Conservation (phyloP, 2,113 vertebrate species). For the Garra rufa region DNA sequence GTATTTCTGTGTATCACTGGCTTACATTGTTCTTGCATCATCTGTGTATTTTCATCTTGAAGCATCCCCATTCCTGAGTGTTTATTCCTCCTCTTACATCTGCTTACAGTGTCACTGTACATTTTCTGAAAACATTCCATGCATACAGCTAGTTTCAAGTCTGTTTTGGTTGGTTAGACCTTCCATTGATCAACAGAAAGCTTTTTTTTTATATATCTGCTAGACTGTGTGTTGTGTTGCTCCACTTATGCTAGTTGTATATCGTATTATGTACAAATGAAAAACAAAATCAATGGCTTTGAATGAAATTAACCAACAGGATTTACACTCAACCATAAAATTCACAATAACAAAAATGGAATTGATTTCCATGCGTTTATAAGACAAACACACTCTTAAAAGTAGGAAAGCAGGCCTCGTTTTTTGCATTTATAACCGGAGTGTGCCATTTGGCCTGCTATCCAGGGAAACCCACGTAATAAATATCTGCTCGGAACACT, state of each 20-base stretch:
- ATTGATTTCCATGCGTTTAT: constrained; percentile 4
- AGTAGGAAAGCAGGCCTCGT: not conserved
- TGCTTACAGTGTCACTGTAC: constrained; percentile 7
- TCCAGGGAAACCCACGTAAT: not conserved
- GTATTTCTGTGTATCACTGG: not conserved
- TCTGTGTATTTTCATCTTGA: constrained; percentile 21
- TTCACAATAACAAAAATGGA: constrained; percentile 13
- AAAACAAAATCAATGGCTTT: not conserved
- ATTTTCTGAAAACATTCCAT: constrained; percentile 6
- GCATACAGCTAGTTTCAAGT: not conserved
- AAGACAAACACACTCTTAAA: not conserved
- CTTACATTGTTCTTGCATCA: constrained; percentile 45
- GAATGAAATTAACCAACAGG: not conserved
- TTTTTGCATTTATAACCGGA: not conserved
- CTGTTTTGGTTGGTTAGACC: constrained; percentile 7
- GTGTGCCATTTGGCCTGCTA: constrained; percentile 7
- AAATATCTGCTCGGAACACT: constrained; percentile 5
- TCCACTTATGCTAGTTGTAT: not conserved
- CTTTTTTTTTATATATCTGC: not conserved
- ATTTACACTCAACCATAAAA: constrained; percentile 19
- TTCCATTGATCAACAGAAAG: constrained; percentile 7
- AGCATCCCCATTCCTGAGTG: not conserved
- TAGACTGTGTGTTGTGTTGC: constrained; percentile 3
- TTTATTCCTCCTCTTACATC: constrained; percentile 17
- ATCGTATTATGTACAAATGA: not conserved